Conservation (phyloP, 2,113 vertebrate genomes). For the Ameiurus melas region DNA sequence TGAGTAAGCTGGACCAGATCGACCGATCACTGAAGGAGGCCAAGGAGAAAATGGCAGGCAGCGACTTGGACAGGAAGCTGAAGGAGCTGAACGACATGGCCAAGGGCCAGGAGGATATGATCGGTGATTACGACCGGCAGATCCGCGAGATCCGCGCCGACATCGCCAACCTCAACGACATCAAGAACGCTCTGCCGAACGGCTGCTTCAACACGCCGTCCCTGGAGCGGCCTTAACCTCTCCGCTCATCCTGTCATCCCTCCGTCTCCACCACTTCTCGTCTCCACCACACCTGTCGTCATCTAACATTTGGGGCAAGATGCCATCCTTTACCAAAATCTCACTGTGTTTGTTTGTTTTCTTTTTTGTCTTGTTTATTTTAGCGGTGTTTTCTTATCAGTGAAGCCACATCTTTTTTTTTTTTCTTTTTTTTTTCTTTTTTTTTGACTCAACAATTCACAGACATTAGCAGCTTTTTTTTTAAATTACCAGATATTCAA, state of each 20-base stretch:
- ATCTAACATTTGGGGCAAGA: slow-evolving; percentile 52
- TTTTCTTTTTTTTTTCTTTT: too few species aligned
- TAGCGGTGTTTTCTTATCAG: slow-evolving; percentile 35
- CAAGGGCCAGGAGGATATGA: slow-evolving; percentile 84
- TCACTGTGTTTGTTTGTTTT: slow-evolving; percentile 29
- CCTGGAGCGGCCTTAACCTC: slow-evolving; percentile 82
- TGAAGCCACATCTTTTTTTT: slow-evolving; percentile 46
- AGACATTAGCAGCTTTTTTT: slow-evolving; percentile 53
- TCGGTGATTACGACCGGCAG: slow-evolving; percentile 86
- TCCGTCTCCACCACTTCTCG: slow-evolving; percentile 33
- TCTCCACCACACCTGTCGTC: slow-evolving; percentile 22
- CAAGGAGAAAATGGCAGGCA: slow-evolving; percentile 85
- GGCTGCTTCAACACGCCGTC: slow-evolving; percentile 97
- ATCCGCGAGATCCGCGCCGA: slow-evolving; percentile 89
- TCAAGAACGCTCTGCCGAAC: slow-evolving; percentile 88
- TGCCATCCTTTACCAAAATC: slow-evolving; percentile 80
- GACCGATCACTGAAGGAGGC: slow-evolving; percentile 83
- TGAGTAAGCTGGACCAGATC: slow-evolving; percentile 88
- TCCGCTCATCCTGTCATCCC: neutral
- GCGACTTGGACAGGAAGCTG: slow-evolving; percentile 86
- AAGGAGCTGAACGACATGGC: slow-evolving; percentile 84
- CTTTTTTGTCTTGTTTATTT: slow-evolving; percentile 50
- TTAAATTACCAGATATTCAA: slow-evolving; percentile 29
- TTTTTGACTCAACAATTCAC: neutral
- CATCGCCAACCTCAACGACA: slow-evolving; percentile 93